Conservation (phyloP, 2,888 invertebrate species). For the Nephrotoma appendiculata region DNA sequence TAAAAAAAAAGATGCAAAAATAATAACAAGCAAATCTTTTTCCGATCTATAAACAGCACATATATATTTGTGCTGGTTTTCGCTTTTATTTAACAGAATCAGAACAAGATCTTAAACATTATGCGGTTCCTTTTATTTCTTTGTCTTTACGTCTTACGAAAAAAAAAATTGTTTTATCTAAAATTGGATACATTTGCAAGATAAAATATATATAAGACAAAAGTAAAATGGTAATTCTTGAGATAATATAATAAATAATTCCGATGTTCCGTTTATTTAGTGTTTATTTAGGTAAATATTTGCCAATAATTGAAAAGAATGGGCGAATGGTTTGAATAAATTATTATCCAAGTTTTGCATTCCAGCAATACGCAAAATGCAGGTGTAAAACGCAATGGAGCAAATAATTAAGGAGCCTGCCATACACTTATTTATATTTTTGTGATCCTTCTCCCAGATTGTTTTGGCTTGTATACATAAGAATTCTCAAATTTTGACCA, state of each 20-base stretch:
- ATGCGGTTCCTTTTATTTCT: background rate
- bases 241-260: background rate
- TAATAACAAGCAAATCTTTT: background rate
- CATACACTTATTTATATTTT: no score
- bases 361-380: no score
- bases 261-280: background rate
- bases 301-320: background rate
- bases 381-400: no score
- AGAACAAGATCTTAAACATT: background rate
- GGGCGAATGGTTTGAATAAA: background rate
- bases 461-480: no score
- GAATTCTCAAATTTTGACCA: no score
- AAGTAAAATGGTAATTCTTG: background rate
- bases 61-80: background rate
- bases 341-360: background rate
- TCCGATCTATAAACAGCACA: background rate
- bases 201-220: background rate
- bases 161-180: background rate
- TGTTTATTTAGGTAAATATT: background rate
- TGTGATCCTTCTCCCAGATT: no score
- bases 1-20: background rate
- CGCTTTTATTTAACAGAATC: background rate
- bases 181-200: background rate
- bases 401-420: no score
- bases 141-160: background rate